These are phyloP conservation scores for Heterodera schachtii DNA, from an alignment of 1,140 invertebrate species.

Conservation along the genomic window DNA sequence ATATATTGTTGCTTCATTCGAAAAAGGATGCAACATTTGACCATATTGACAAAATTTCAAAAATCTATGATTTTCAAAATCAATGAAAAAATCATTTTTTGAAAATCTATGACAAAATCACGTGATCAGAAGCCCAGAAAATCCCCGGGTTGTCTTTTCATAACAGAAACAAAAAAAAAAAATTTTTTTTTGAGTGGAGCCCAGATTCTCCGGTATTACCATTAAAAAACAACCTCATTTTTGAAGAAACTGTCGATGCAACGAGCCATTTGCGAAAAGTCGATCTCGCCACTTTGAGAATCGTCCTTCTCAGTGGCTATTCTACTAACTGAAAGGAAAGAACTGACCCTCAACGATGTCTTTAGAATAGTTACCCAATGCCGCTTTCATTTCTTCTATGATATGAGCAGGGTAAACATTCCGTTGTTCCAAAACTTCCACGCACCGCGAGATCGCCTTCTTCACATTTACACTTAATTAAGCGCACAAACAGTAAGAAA, in stretches of 20 bases:
- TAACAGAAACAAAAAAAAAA: too few relatives aligned
- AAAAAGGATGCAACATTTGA: too few relatives aligned
- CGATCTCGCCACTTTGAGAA: constrained; percentile 36
- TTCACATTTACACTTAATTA: constrained; percentile 48
- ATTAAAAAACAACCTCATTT: constrained; percentile 21
- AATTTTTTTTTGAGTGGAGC: too few relatives aligned
- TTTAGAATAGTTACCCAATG: constrained; percentile 34
- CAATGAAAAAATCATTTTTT: too few relatives aligned
- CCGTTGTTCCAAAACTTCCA: constrained; percentile 56
- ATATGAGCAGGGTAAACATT: constrained; percentile 45
- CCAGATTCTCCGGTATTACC: too few relatives aligned
- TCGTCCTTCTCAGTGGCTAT: constrained; percentile 29
- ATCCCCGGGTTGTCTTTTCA: too few relatives aligned
- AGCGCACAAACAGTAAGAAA: not conserved
- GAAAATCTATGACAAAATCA: too few relatives aligned
- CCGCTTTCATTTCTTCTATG: constrained; percentile 51
- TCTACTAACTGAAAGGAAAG: constrained; percentile 23
- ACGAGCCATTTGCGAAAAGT: constrained; percentile 32
- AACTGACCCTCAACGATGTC: not conserved
- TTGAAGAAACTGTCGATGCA: constrained; percentile 36
- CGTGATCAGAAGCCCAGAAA: too few relatives aligned
- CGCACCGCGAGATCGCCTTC: constrained; percentile 51
- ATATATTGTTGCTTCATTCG: too few relatives aligned
- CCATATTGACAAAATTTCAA: too few relatives aligned
- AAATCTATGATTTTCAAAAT: too few relatives aligned